These are phyloP conservation scores for Zootoca vivipara DNA, from an alignment of 2,113 vertebrate species.

Conservation along the genomic window DNA sequence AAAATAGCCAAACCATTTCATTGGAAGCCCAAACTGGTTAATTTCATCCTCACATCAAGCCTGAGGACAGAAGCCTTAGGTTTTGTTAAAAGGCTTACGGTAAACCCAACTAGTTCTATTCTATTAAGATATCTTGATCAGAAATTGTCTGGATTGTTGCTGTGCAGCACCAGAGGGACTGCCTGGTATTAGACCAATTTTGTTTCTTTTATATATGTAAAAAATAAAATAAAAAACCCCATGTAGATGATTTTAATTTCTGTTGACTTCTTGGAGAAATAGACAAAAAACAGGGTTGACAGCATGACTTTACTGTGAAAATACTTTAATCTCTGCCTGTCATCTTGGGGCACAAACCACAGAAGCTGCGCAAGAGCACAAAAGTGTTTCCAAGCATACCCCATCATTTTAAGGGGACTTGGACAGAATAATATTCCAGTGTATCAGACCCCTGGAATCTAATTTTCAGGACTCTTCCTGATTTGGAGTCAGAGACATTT, in stretches of 20 bases:
- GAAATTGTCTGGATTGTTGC: background rate
- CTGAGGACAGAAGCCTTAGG: background rate
- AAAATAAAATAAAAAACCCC: background rate
- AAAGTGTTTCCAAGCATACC: background rate
- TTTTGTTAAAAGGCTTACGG: background rate
- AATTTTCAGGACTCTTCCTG: background rate
- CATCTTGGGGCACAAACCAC: slow-evolving; percentile 12
- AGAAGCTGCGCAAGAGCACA: background rate
- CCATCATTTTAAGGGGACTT: background rate
- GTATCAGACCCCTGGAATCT: background rate
- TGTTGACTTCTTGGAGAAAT: slow-evolving; percentile 33
- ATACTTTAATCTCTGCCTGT: slow-evolving; percentile 47
- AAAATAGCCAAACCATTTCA: background rate
- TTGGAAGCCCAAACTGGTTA: background rate
- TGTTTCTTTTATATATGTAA: background rate
- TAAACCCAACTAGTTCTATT: slow-evolving; percentile 21
- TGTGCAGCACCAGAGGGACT: background rate
- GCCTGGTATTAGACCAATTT: background rate
- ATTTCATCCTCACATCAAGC: background rate
- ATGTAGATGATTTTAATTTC: slow-evolving; percentile 31
- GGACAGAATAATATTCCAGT: background rate
- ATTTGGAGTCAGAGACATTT: background rate
- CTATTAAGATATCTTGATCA: slow-evolving; percentile 24
- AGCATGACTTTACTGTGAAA: slow-evolving; percentile 33
- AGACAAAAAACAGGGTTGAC: slow-evolving; percentile 32